Base-by-base conservation (phyloP, 2,113 vertebrate genomes). In the Antechinus flavipes region DNA sequence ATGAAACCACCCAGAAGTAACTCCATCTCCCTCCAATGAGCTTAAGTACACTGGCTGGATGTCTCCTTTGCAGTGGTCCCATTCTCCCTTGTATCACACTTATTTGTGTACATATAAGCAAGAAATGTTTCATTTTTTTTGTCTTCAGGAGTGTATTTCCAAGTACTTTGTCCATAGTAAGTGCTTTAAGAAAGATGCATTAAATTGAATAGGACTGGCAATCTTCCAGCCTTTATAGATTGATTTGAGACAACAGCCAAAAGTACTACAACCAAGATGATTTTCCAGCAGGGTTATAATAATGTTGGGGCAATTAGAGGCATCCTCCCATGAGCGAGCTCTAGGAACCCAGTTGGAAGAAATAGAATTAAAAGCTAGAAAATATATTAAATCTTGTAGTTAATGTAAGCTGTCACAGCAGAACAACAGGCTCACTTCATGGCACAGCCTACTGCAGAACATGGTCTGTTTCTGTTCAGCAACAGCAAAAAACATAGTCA, bases 221-320 rank as follows among this genome's bases (percentile, higher is more conserved):
- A 92, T 91, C 16, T 30, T 50, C 91, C 56, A 94, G 58, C 10
- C 91, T 50, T 68, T 96, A 23, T n/a, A 95, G 14, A 96, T 24
- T 35, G 53, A 93, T 35, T 93, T 95, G 95, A 49, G 6, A 49
- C 47, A 93, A 56, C 23, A 68, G 11, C 94, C 54, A 89, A 61
- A 92, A 94, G 12, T 91, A 42, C 56, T 93, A 49, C 27, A 96
- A 93, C 89, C 92, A 19, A 46, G 25, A 94, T 22, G 23, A 68
- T 24, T 89, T 94, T 90, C 84, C 91, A 91, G 50, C 93, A 96
- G 12, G 91, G 26, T 4, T 22, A 9, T 84, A 8, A 84, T 42
- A 19, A 84, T 42, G n/a, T 84, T 84, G n/a, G 35, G 68, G 14
- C 5, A 76, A 76, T 19, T 22, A n/a, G 61, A 76, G 35, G 30